phyloP scores from a whole-genome alignment of 2,888 invertebrate genomes.

The Alloplasta piceator region DNA sequence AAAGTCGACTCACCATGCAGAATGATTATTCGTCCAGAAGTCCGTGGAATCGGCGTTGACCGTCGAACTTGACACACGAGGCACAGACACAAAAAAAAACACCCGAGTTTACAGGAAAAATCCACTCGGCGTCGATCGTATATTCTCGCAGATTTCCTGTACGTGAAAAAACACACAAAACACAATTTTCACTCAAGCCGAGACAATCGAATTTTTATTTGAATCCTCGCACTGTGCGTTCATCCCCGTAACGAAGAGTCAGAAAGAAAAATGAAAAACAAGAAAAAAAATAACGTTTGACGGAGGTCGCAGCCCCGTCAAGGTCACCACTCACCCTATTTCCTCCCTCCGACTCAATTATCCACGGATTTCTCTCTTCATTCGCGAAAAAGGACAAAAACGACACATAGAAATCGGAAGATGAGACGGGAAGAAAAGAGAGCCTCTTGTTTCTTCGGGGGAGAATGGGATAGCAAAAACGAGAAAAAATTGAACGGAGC shows the following conservation, averaged over 20 bases:
- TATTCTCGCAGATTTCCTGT: conserved; percentile 12
- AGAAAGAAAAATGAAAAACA: conserved; percentile 3
- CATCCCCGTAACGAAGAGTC: conserved; percentile 21
- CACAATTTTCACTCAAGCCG: not conserved
- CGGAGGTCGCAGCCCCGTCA: conserved; percentile 49
- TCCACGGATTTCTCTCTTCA: conserved; percentile 7
- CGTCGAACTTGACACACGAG: conserved; percentile 1
- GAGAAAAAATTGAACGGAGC: conserved; percentile 11
- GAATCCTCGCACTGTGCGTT: conserved; percentile 18
- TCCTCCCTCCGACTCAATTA: conserved; percentile 17
- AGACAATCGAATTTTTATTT: not conserved
- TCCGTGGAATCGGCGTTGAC: conserved; percentile 25
- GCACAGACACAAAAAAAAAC: not conserved
- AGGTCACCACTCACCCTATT: conserved; percentile 26
- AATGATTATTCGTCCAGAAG: conserved; percentile 39
- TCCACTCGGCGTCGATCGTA: conserved; percentile 43
- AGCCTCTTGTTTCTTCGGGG: not conserved
- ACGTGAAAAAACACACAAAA: conserved; percentile 15
- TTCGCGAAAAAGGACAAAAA: conserved; percentile 11
- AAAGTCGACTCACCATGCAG: conserved; percentile 64
- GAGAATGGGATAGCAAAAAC: conserved; percentile 19
- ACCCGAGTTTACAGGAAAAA: conserved; percentile 45
- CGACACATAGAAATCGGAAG: not conserved
- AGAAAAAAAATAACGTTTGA: conserved; percentile 20
- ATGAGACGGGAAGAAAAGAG: not conserved